Evolutionary conservation across 2,113 vertebrate species (phyloP), one percentile per base, ranked within the genome.

Genomic region (Psittacara wagleri): DNA sequence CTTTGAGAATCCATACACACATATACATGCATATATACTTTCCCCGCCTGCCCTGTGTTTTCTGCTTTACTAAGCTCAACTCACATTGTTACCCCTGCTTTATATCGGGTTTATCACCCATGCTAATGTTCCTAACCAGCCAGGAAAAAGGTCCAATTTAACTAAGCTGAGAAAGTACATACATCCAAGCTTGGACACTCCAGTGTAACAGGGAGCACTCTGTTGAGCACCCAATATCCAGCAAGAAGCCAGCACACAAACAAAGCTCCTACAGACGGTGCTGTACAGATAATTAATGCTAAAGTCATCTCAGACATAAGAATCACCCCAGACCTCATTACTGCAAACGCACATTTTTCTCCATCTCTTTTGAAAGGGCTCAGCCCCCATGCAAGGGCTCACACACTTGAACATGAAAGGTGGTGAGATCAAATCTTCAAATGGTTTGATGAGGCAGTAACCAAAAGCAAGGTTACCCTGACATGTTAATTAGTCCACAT

Each of bases 211-310:
- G 39, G 35, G 33, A 84, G 3, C 4, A 1, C 12, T 57, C 41
- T 24, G 8, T 0, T 1, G 54, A 62, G 55, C 48, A 8, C 28
- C 27, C 20, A 33, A 28, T 0, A 1, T 17, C n/a, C 77, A 73
- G 22, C 1, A 2, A 79, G 76, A 59, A 95, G 48, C 70, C 54
- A 78, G 12, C 25, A 57, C 6, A 2, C 31, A n/a, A 25, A 46
- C 0, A 2, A 52, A 74, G 64, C 25, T 69, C 59, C 72, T 51
- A 7, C 63, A 54, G 23, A 15, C 0, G 0, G 33, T 1, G 0
- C 17, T 16, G 43, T 16, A 15, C 46, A 51, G 29, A 48, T 64
- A 73, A 57, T 83, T 85, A 52, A 72, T 1, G 27, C 48, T 20
- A 8, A 85, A 91, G 67, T 43, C 17, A 46, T 27, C 61, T 49